Conservation (phyloP, 2,113 vertebrate genomes). For the Dicentrarchus labrax region DNA sequence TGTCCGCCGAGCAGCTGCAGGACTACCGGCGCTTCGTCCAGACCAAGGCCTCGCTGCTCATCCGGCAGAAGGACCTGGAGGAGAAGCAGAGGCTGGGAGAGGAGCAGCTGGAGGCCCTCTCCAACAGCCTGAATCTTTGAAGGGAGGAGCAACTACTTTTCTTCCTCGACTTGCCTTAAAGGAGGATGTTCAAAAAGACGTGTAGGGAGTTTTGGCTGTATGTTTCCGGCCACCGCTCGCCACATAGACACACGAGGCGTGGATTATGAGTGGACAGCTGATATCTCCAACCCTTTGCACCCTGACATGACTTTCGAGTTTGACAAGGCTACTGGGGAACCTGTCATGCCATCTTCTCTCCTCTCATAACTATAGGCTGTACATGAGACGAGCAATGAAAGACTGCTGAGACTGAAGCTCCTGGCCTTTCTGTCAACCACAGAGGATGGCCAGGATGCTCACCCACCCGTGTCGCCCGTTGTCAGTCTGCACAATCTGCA, state of each 20-base stretch:
- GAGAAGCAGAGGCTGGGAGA: constrained; percentile 88
- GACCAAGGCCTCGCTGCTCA: constrained; percentile 90
- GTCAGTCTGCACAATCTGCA: constrained; percentile 20
- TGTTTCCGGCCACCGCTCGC: constrained; percentile 12
- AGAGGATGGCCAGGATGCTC: not conserved
- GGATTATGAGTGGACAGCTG: constrained; percentile 2
- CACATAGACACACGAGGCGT: constrained; percentile 12
- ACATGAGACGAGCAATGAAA: constrained; percentile 21
- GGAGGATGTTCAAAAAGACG: not conserved
- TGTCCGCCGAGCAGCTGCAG: constrained; percentile 85
- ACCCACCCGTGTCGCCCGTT: constrained; percentile 14
- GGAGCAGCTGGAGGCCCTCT: constrained; percentile 89
- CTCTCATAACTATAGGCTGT: not conserved
- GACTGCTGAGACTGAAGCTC: constrained; percentile 18
- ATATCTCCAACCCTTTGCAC: constrained; percentile 15
- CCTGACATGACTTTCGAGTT: constrained; percentile 17
- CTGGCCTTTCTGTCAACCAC: constrained; percentile 8
- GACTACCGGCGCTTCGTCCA: constrained; percentile 89
- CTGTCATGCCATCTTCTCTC: constrained; percentile 4
- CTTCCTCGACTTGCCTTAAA: not conserved
- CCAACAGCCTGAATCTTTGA: constrained; percentile 77
- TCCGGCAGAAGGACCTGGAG: constrained; percentile 93
- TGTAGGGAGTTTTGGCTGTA: not conserved
- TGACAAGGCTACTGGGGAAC: not conserved
- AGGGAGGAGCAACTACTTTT: not conserved